Conservation (phyloP, 53 echinoderm and acorn worm species). For the Apostichopus leukothele region DNA sequence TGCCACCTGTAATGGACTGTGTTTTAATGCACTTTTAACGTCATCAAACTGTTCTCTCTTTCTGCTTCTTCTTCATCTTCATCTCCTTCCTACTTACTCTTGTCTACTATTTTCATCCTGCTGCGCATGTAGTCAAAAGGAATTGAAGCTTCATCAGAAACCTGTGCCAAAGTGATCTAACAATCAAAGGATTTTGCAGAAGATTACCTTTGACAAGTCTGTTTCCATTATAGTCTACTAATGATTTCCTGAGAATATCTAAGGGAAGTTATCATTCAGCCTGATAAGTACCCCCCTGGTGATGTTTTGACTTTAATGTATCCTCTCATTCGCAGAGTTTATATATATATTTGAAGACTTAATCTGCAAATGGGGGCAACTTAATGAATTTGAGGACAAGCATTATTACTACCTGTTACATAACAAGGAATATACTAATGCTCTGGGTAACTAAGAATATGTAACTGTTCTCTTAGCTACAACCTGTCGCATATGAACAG, state of each 20-base stretch:
- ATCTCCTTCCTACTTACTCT: not conserved
- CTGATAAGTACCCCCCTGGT: not conserved
- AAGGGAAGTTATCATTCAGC: not conserved
- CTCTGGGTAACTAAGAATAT: too few species aligned
- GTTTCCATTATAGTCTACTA: not conserved
- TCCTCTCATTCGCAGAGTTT: too few species aligned
- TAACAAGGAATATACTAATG: not conserved
- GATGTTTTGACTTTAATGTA: not conserved
- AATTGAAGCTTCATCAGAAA: not conserved
- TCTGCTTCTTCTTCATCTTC: not conserved
- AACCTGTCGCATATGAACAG: too few species aligned
- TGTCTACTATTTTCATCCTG: not conserved
- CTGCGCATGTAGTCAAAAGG: too few species aligned
- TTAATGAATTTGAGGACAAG: not conserved
- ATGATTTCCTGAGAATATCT: not conserved
- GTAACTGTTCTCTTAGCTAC: too few species aligned
- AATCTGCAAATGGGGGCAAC: not conserved
- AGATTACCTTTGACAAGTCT: slow-evolving; percentile 7
- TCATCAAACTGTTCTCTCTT: not conserved
- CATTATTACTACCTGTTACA: not conserved
- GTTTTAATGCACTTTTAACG: not conserved
- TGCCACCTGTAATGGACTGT: not conserved
- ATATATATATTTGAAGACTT: not conserved
- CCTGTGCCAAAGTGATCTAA: not conserved
- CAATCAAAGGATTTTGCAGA: not conserved